A percentile compares a stretch with the other conserved stretches of the same genome.
Conservation (phyloP, 2,113 vertebrate species). For the Myrmophylax atrothorax region DNA sequence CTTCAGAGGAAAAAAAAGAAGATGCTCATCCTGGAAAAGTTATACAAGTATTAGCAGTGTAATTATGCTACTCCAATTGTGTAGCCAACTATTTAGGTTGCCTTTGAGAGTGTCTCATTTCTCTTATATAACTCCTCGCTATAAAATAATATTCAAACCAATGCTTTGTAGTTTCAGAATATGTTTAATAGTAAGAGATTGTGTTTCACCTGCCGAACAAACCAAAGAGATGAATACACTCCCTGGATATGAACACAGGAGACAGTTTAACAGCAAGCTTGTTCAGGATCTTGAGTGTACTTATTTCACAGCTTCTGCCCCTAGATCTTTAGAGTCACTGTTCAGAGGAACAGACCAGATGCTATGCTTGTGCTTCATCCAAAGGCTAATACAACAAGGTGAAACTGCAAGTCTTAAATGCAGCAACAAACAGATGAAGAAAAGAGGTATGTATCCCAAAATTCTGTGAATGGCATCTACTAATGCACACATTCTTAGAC, state of each 20-base stretch:
- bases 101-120: neutral
- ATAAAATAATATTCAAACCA: neutral
- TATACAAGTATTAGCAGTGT: neutral
- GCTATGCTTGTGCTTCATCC: neutral
- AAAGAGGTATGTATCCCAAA: neutral
- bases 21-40: neutral
- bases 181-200: neutral
- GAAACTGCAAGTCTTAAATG: neutral
- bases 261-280: neutral
- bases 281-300: neutral
- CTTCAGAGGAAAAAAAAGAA: neutral
- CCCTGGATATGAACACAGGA: neutral
- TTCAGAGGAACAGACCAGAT: neutral
- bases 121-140: neutral
- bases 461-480: neutral
- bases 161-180: neutral
- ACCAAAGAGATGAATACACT: neutral
- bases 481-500: neutral
- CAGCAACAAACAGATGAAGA: neutral
- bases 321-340: neutral
- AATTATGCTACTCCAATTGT: neutral
- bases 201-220: slow-evolving; percentile 1
- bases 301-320: slow-evolving; percentile 25
- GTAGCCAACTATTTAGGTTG: neutral
- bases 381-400: neutral